These are phyloP conservation scores for Agelastica alni DNA, from an alignment of 2,888 invertebrate genomes.

Conservation along the genomic window DNA sequence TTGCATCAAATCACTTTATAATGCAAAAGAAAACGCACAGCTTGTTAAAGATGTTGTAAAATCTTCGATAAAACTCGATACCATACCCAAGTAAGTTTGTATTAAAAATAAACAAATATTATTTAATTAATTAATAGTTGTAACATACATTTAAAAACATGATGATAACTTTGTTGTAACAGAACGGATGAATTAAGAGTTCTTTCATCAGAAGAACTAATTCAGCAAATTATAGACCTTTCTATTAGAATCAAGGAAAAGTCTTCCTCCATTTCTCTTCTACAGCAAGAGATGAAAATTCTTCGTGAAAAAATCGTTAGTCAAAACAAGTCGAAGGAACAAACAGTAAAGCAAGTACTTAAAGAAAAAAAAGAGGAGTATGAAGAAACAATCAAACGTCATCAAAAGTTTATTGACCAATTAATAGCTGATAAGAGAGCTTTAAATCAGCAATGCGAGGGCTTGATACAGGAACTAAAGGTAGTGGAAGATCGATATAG, in stretches of 20 bases:
- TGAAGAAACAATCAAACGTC: constrained; percentile 73
- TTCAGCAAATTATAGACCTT: constrained; percentile 65
- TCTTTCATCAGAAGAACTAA: constrained; percentile 64
- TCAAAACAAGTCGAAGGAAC: constrained; percentile 54
- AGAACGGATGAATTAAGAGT: constrained; percentile 62
- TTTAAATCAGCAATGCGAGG: constrained; percentile 74
- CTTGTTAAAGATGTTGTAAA: constrained; percentile 45
- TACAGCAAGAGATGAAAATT: constrained; percentile 65
- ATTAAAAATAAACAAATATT: no score
- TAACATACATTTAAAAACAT: background rate
- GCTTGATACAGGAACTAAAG: constrained; percentile 67
- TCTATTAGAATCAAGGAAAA: constrained; percentile 66
- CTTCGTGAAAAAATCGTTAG: constrained; percentile 60
- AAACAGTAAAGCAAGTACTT: constrained; percentile 56
- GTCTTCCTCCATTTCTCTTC: constrained; percentile 62
- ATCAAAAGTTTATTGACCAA: constrained; percentile 83
- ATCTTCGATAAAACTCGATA: constrained; percentile 46
- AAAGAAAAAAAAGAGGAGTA: constrained; percentile 71
- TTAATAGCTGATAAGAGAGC: constrained; percentile 79
- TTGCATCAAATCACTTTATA: constrained; percentile 47
- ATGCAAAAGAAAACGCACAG: constrained; percentile 46
- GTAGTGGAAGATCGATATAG: constrained; percentile 69
- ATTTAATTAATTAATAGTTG: background rate
- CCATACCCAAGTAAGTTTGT: constrained; percentile 53
- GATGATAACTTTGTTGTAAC: background rate